A percentile compares a stretch with the other conserved stretches of the same genome.
phyloP scores from a whole-genome alignment of 2,797 vertebrate genomes.

The Octomys mimax region DNA sequence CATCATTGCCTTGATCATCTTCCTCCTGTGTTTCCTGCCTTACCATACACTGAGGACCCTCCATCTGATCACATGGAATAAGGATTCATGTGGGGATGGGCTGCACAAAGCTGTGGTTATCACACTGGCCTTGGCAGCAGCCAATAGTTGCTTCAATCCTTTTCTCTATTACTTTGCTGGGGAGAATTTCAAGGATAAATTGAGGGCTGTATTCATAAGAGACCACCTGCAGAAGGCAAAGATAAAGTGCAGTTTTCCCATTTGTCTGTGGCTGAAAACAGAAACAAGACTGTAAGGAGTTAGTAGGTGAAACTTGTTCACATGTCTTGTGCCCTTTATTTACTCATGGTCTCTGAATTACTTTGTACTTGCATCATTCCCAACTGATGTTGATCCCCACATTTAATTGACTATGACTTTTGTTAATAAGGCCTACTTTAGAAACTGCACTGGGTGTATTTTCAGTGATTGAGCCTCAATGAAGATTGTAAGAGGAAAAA shows the following conservation, averaged over 20 bases:
- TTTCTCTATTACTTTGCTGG: constrained; percentile 91
- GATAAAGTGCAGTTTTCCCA: constrained; percentile 11
- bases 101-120: constrained; percentile 87
- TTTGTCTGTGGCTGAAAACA: constrained; percentile 54
- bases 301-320: background rate
- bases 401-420: background rate
- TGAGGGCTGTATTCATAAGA: constrained; percentile 74
- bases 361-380: background rate
- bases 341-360: background rate
- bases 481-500: background rate
- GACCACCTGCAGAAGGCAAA: background rate
- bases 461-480: constrained; percentile 42
- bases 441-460: background rate
- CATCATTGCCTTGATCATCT: constrained; percentile 88
- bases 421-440: constrained; percentile 43
- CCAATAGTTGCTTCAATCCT: constrained; percentile 90
- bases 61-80: constrained; percentile 77
- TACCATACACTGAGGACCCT: constrained; percentile 90
- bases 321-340: background rate
- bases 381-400: background rate
- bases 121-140: constrained; percentile 86
- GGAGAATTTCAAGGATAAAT: constrained; percentile 89
- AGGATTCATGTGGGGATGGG: background rate
- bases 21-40: constrained; percentile 90
- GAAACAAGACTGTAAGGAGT: constrained; percentile 5